Evolutionary conservation across 1,140 invertebrate species (phyloP), one percentile per base, ranked within the genome.

Genomic region (Mesaphorura yosii): DNA sequence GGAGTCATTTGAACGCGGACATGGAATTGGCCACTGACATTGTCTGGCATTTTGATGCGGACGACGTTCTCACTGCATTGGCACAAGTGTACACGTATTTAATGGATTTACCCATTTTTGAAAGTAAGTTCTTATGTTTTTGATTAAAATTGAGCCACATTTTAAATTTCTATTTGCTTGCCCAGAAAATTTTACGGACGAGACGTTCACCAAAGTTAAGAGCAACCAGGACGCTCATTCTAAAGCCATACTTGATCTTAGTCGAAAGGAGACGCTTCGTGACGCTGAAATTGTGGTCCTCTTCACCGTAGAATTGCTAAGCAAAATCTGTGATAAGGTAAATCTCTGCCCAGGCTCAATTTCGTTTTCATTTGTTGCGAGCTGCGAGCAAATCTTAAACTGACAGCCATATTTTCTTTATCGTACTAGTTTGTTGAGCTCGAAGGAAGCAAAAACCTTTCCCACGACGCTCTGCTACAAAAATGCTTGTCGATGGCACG

Each of bases 231-330:
- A 38, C 26, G 29, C 46, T 14, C n/a, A n/a, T n/a, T 37, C 46
- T 10, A 59, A 59, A 44, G 47, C 60, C 4, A 42, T 59, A 12
- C 14, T 63, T 1, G 60, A 63, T 55, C 46, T 63, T 25, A 45
- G 39, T 19, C 22, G 54, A 23, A 63, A 63, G 47, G 42, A 54
- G 22, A 38, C 14, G 6, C 51, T 57, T 2, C 15, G 55, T 15
- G 60, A 63, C 40, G 52, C 57, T 25, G 54, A 59, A 26, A 29
- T 63, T 20, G 47, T 59, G 4, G 28, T 63, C 12, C 25, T 48
- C 20, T 63, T 54, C 39, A 52, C 48, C 2, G 25, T 63, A 3
- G 60, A 63, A 22, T 29, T 63, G 15, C 25, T 57, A 2, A 19
- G 48, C 15, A 59, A 63, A 55, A 49, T 57, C 26, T 19, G 45